A percentile compares a stretch with the other conserved stretches of the same genome.
Conservation (phyloP, 2,797 vertebrate species). For the Eulemur coronatus region DNA sequence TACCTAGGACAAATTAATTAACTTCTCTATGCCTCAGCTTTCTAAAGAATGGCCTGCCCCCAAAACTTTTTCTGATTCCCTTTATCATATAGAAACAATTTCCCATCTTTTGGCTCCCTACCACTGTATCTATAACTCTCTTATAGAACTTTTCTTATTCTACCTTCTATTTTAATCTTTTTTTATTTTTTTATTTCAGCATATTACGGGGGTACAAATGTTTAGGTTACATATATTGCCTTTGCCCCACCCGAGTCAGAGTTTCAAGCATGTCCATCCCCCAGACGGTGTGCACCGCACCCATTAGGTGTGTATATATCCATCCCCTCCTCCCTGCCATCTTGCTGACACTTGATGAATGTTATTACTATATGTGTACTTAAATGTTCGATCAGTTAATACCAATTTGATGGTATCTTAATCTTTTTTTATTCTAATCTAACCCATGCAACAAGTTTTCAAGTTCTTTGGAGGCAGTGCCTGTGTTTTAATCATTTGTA, state of each 20-base stretch:
- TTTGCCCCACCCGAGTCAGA: no score
- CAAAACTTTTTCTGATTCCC: not conserved
- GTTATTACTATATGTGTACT: no score
- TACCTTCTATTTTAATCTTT: not conserved
- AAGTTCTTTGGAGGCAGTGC: not conserved
- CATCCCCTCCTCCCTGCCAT: no score
- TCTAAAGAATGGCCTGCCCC: not conserved
- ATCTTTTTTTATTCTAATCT: not conserved
- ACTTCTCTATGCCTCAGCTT: not conserved
- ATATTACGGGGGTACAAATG: no score
- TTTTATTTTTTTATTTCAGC: no score
- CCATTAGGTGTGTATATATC: no score
- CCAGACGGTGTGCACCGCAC: no score
- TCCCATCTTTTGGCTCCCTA: not conserved
- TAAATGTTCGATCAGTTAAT: no score
- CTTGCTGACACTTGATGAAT: no score
- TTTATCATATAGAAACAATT: not conserved
- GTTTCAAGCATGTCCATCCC: no score
- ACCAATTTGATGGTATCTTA: not conserved
- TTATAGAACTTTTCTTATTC: not conserved
- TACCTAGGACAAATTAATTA: not conserved
- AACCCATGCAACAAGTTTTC: not conserved
- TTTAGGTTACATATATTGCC: no score
- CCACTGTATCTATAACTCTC: not conserved
- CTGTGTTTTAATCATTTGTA: not conserved